Evolutionary conservation across 2,113 vertebrate species (phyloP), one percentile per base, ranked within the genome.

Genomic region (Ardeotis arabs): DNA sequence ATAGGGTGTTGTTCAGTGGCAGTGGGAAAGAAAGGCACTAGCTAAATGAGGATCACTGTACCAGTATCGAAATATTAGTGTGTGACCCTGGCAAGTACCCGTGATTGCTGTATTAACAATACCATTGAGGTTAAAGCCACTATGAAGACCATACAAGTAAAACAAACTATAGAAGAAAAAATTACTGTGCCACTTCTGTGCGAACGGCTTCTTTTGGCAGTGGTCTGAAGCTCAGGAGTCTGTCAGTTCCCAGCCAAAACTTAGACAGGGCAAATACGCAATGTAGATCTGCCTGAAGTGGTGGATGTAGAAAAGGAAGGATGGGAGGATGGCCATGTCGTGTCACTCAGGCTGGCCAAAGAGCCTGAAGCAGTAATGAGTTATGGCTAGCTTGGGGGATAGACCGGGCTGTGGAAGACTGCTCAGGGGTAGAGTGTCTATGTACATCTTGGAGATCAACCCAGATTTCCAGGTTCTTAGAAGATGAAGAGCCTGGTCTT

Each of bases 391-490:
- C 18, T 0, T 45, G 6, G 0, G 3, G 6, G 14, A 29, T 6
- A 55, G n/a, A 33, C 23, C 19, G 31, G 44, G 22, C 44, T 85
- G 10, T 25, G 62, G 45, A 39, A 62, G 21, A 31, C 67, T 80
- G 31, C 53, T 63, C 31, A 18, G 35, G 5, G 5, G 0, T 35
- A 6, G 4, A 13, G 31, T 35, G 24, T 74, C 41, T 50, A 22
- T 0, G 0, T 22, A 10, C 3, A 2, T 33, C 44, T 21, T 37
- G 24, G 53, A 39, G 27, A 33, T 69, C 70, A 37, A 3, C 8
- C 2, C 15, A 17, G 2, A 14, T 44, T 4, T 20, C 62, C 63
- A 52, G 9, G 9, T 58, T 83, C 47, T 24, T 55, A 31, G 12
- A 53, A 45, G 14, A n/a, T 53, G 31, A 39, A 64, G 14, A 24